Conservation (phyloP, 2,113 vertebrate species). For the Hemicordylus capensis region DNA sequence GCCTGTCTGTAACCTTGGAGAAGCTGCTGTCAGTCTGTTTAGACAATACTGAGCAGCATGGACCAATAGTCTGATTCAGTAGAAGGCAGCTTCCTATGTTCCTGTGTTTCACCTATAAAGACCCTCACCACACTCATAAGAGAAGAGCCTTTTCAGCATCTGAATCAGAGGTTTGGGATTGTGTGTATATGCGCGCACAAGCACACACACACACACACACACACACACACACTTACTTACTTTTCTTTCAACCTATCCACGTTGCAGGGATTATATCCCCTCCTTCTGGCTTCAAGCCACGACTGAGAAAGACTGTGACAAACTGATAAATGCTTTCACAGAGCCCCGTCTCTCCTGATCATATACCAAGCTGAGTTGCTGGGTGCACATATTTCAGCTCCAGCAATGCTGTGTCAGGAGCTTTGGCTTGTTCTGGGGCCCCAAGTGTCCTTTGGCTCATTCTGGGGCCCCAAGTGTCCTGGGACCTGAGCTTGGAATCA, state of each 20-base stretch:
- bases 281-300: constrained; percentile 48
- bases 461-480: not conserved
- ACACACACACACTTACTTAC: constrained; percentile 14
- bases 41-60: no score
- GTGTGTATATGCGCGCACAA: no score
- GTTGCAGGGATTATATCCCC: constrained; percentile 35
- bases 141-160: not conserved
- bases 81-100: no score
- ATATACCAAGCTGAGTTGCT: rapidly evolving
- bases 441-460: not conserved
- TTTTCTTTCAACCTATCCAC: constrained; percentile 36
- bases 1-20: no score
- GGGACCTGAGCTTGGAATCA: not conserved
- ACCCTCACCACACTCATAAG: not conserved
- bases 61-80: no score
- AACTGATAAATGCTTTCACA: constrained; percentile 33
- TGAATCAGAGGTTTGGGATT: constrained; percentile 6
- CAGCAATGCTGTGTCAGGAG: constrained; percentile 1
- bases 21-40: no score
- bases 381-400: rapidly evolving
- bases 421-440: not conserved
- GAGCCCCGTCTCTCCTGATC: constrained; percentile 4
- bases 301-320: not conserved
- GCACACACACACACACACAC: not conserved
- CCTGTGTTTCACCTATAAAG: no score